A percentile compares a stretch with the other conserved stretches of the same genome.
phyloP scores from a whole-genome alignment of 2,888 invertebrate species.

The Volucella inflata region DNA sequence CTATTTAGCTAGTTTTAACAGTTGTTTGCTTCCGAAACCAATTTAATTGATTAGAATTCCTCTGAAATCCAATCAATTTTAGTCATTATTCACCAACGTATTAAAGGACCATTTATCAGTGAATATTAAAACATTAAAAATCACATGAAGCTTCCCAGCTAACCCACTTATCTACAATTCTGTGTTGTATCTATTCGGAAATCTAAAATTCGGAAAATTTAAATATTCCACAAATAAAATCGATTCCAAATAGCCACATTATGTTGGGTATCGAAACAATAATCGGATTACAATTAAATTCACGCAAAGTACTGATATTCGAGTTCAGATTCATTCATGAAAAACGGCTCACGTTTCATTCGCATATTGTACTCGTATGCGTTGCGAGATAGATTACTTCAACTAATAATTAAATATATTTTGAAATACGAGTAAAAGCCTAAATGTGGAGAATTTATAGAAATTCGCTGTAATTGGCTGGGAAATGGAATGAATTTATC shows the following conservation, averaged over 20 bases:
- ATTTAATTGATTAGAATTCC: no score
- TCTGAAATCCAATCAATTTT: background rate
- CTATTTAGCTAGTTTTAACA: no score
- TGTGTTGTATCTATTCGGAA: no score
- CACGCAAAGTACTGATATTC: slow-evolving; percentile 28
- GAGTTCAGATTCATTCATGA: background rate
- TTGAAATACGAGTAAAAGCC: slow-evolving; percentile 26
- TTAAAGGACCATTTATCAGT: no score
- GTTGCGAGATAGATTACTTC: slow-evolving; percentile 14
- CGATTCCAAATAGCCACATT: slow-evolving; percentile 4
- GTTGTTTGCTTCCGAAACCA: no score
- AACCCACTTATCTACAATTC: no score
- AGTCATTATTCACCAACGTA: background rate
- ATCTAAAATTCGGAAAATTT: no score
- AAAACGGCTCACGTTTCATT: background rate
- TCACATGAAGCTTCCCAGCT: no score
- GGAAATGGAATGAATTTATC: background rate
- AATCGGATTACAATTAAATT: slow-evolving; percentile 63
- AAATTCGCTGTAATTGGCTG: slow-evolving; percentile 14
- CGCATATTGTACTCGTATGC: slow-evolving; percentile 2
- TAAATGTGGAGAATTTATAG: slow-evolving; percentile 5
- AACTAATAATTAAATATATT: slow-evolving; percentile 26
- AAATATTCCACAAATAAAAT: no score
- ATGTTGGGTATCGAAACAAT: slow-evolving; percentile 24
- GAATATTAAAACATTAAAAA: no score